phyloP scores from a whole-genome alignment of 2,113 vertebrate genomes.

The Tetrao urogallus region DNA sequence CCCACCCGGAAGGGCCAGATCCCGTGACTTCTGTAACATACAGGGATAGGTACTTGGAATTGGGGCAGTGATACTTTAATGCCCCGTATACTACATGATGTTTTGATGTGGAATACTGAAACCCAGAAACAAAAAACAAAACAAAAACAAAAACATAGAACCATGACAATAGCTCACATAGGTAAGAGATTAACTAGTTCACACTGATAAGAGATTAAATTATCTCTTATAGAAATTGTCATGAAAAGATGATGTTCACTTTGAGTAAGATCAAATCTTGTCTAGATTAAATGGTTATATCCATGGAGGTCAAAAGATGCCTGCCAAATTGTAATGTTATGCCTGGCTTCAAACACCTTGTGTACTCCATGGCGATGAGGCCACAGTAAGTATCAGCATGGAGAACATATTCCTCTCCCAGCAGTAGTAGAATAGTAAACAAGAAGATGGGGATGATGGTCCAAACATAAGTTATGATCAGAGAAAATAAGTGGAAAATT shows the following conservation, averaged over 20 bases:
- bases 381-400: not conserved
- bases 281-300: not conserved
- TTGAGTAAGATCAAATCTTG: not conserved
- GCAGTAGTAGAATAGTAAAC: not conserved
- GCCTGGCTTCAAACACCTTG: fast-evolving
- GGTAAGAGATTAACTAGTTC: not conserved
- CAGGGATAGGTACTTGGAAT: too few species aligned
- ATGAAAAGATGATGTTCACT: not conserved
- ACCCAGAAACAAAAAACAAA: too few species aligned
- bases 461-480: not conserved
- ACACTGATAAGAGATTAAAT: not conserved
- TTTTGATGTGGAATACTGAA: too few species aligned
- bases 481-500: not conserved
- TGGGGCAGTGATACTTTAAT: too few species aligned
- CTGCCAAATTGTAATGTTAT: not conserved
- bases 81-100: too few species aligned
- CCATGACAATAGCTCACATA: not conserved
- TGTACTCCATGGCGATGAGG: not conserved
- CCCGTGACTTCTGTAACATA: too few species aligned
- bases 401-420: not conserved
- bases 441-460: not conserved
- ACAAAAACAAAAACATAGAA: too few species aligned
- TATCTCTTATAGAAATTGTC: not conserved
- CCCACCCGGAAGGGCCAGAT: too few species aligned
- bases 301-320: not conserved